Conservation (phyloP, 2,888 invertebrate genomes). For the Malthinus flaveolus region DNA sequence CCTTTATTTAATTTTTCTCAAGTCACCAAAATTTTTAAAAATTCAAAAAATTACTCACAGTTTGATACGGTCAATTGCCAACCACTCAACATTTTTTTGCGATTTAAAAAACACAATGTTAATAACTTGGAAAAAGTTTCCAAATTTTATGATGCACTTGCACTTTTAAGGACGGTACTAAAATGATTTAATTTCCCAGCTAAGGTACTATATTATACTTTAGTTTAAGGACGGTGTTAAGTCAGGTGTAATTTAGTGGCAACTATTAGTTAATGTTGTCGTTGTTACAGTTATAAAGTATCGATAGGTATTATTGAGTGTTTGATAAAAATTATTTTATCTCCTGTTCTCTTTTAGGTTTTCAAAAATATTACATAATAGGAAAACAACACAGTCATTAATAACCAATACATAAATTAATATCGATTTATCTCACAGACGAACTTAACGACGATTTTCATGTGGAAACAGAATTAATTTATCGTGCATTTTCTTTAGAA, state of each 20-base stretch:
- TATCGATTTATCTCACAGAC: no score
- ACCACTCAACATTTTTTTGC: conserved; percentile 41
- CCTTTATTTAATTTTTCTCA: not conserved
- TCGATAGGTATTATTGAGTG: not conserved
- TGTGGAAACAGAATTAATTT: no score
- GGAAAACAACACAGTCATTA: not conserved
- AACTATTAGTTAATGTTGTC: not conserved
- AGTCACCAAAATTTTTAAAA: not conserved
- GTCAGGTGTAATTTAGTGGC: not conserved
- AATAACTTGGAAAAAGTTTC: not conserved
- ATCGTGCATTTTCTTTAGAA: no score
- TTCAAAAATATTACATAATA: not conserved
- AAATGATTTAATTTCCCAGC: not conserved
- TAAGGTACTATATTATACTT: conserved; percentile 2
- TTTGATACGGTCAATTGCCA: conserved; percentile 41
- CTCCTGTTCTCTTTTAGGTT: not conserved
- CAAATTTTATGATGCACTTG: not conserved
- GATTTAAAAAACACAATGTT: not conserved
- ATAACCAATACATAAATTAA: no score
- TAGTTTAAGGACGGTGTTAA: not conserved
- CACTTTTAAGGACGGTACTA: conserved; percentile 1
- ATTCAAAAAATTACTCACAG: conserved; percentile 37
- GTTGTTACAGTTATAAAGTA: not conserved
- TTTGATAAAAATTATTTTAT: conserved; percentile 3
- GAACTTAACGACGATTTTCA: no score